These are phyloP conservation scores for Pentalonia nigronervosa DNA, from an alignment of 1,140 invertebrate genomes.

Conservation along the genomic window DNA sequence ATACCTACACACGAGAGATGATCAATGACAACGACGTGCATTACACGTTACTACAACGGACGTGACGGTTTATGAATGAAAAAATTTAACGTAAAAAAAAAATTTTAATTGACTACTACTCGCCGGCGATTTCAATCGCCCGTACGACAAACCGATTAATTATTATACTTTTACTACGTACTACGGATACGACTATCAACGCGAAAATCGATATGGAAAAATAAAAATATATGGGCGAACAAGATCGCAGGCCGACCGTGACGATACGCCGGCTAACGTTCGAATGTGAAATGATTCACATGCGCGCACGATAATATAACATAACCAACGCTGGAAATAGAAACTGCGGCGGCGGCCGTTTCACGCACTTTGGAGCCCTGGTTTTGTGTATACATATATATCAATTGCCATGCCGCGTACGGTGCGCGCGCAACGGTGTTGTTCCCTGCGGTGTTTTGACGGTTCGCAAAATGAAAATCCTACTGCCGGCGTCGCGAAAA, in stretches of 20 bases:
- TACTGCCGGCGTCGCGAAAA: background rate
- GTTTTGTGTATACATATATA: background rate
- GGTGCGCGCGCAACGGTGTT: conserved; percentile 7
- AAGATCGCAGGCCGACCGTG: background rate
- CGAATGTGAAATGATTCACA: conserved; percentile 38
- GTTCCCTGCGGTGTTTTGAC: background rate
- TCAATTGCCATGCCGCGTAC: background rate
- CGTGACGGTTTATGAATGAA: background rate
- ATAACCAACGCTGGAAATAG: conserved; percentile 40
- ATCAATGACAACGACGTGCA: background rate
- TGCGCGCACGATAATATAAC: conserved; percentile 38
- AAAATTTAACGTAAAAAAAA: background rate
- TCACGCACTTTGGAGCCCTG: conserved; percentile 28
- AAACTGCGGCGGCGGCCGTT: conserved; percentile 13
- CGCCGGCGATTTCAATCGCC: no score
- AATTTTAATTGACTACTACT: no score
- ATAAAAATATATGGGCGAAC: background rate
- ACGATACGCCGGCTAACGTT: background rate
- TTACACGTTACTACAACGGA: no score
- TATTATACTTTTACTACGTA: background rate
- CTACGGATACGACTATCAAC: background rate
- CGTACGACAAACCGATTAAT: background rate
- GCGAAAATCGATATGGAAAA: background rate
- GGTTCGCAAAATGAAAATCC: background rate
- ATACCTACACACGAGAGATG: background rate